Base-by-base conservation (phyloP, 2,888 invertebrate genomes). In the Diloba caeruleocephala region DNA sequence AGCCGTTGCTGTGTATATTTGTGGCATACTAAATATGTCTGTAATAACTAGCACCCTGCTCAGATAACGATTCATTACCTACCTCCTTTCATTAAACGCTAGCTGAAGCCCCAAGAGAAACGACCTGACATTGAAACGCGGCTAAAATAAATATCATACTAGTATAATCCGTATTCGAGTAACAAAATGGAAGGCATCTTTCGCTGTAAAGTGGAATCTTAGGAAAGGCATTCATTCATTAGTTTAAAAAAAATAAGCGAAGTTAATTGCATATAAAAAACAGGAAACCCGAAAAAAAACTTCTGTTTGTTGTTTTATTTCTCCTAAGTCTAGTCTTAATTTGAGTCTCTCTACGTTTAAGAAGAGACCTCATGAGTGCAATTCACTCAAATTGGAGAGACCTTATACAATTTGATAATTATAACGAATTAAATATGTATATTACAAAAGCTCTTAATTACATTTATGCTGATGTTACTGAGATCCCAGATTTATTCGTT, bases 331-430 rank as follows among this genome's bases (percentile, higher is more conserved):
- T 38, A 29, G 23, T 28, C 17, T 14, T 36, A 28, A 52, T 34
- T 32, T 0, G 7, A 28, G 12, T 31, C 5, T 10, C 4, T 21
- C 5, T 15, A 44, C 34, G 25, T 41, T 28, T 51, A 25, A 33
- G 17, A 25, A 33, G 13, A 19, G 10, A 3, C n/a, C 19, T 26
- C 14, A 14, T 10, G 19, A 43, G 34, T 26, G 26, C 19, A 41
- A 26, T 43, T 52, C 52, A 21, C 14, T 19, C 34, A 41, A 45
- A 56, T 34, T 38, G 29, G 23, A 26, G 17, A 45, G 33, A 43
- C 51, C 37, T 48, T 62, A 52, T 19, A 38, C 25, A 39, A 34
- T 28, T 37, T 36, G 17, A 44, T 48, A 37, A 39, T 45, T 46
- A 21, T 17, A 12, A 15, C 3, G 12, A 39, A 41, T 49, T 25